Percentiles rank a stretch among this genome's conserved stretches.
These are phyloP conservation scores for Parazoanthus darwini DNA, from an alignment of 92 coral and sea anemone genomes.

Conservation along the genomic window DNA sequence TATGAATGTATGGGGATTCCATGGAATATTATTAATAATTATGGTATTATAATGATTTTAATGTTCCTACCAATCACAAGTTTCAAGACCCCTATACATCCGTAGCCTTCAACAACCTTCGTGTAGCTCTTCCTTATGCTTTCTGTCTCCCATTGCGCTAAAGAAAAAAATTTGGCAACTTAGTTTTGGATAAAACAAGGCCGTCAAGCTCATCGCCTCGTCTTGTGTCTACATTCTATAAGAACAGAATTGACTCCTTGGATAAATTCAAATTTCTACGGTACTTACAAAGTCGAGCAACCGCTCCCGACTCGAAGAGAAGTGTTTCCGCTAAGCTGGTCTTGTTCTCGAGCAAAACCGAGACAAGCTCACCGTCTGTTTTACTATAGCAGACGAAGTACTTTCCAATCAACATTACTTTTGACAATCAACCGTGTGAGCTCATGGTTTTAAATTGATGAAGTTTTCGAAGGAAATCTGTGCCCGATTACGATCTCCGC, in stretches of 20 bases:
- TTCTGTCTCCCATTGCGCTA: conserved; percentile 96
- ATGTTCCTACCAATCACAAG: conserved; percentile 71
- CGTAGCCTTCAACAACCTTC: conserved; percentile 92
- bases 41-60: background rate
- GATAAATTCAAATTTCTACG: background rate
- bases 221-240: background rate
- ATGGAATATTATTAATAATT: background rate
- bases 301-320: conserved; percentile 94
- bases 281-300: conserved; percentile 90
- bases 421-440: conserved; percentile 1
- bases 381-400: conserved; percentile 78
- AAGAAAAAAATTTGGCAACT: background rate
- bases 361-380: conserved; percentile 81
- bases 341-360: conserved; percentile 87
- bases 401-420: conserved; percentile 78
- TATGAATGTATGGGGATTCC: background rate
- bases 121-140: conserved; percentile 89
- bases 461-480: background rate
- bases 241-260: background rate
- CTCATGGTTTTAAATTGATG: background rate
- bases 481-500: background rate
- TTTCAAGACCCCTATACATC: conserved; percentile 93
- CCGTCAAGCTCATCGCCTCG: background rate
- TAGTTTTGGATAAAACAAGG: background rate
- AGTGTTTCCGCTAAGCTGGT: conserved; percentile 70